Conservation (phyloP, 1,140 invertebrate species). For the Anastatus disparis region DNA sequence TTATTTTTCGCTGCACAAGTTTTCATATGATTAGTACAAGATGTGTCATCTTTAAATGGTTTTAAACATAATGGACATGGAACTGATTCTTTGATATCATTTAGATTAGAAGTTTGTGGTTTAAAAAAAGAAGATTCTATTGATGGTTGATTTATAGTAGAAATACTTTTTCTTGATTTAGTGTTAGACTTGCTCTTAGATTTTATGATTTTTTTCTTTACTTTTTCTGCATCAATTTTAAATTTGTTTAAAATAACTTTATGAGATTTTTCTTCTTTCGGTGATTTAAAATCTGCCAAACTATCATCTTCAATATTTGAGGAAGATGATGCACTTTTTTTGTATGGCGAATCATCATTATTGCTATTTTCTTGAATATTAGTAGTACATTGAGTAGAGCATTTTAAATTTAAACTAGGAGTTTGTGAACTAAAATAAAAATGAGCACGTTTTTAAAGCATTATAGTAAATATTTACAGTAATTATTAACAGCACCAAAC, state of each 20-base stretch:
- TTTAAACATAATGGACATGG: constrained; percentile 65
- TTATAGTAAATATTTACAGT: not conserved
- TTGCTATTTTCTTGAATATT: not conserved
- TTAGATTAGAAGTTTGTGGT: constrained; percentile 31
- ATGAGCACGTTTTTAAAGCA: no score
- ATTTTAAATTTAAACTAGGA: not conserved
- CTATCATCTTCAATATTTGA: constrained; percentile 49
- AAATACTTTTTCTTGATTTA: constrained; percentile 11
- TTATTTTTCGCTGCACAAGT: constrained; percentile 65
- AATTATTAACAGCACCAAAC: not conserved
- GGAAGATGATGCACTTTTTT: not conserved
- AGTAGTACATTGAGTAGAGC: not conserved
- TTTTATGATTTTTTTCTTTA: constrained; percentile 27
- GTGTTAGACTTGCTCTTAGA: constrained; percentile 26
- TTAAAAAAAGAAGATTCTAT: constrained; percentile 62
- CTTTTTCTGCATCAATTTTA: constrained; percentile 40
- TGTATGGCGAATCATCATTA: not conserved
- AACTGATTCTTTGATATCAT: constrained; percentile 44
- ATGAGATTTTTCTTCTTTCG: constrained; percentile 27
- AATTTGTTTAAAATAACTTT: constrained; percentile 38
- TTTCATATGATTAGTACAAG: constrained; percentile 62
- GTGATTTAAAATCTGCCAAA: constrained; percentile 59
- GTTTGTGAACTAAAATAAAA: constrained; percentile 17
- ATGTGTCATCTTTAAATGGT: constrained; percentile 52
- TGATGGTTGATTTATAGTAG: constrained; percentile 36